Base-by-base conservation (phyloP, 2,888 invertebrate species). In the Helicoverpa assulta region DNA sequence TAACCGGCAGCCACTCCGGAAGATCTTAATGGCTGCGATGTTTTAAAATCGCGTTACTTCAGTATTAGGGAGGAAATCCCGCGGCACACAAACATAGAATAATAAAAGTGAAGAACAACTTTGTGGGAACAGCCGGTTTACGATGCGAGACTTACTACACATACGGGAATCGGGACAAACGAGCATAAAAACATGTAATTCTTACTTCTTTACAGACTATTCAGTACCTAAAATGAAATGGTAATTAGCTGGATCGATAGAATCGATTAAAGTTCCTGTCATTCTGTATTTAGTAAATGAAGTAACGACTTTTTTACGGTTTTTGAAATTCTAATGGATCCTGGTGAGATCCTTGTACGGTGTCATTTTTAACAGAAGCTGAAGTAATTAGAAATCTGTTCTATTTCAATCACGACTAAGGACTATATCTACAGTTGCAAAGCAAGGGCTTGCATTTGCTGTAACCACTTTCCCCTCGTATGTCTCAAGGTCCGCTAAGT, bases 21-120 rank as follows among this genome's bases (percentile, higher is more conserved):
- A 19, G n/a, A 53, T 61, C 14, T 40, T 68, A 77, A 67, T 63
- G 53, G 33, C 19, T 40, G 50, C 7, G 50, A 57, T 67, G 62
- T 65, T 76, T 76, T 77, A 80, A 84, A 87, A 80, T 80, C 74
- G 70, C 66, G 79, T 81, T 84, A 86, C 81, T 88, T 87, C 82
- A 79, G 80, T 85, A 86, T 84, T 85, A 86, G 81, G 80, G 73
- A 78, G 78, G 84, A 87, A 86, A 86, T 85, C 80, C 82, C 66
- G 65, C 59, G 76, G 79, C 75, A 78, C 82, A 81, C 81, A 83
- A 83, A 86, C 86, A 83, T 64, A 70, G 81, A 76, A 86, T 88
- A 87, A 90, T 86, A 90, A 89, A 88, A 88, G 81, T 85, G 70
- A 76, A 76, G 83, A 86, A 85, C 86, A 86, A 89, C 85, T 88